phyloP scores from a whole-genome alignment of 2,113 vertebrate species.

The Ophiodon elongatus region DNA sequence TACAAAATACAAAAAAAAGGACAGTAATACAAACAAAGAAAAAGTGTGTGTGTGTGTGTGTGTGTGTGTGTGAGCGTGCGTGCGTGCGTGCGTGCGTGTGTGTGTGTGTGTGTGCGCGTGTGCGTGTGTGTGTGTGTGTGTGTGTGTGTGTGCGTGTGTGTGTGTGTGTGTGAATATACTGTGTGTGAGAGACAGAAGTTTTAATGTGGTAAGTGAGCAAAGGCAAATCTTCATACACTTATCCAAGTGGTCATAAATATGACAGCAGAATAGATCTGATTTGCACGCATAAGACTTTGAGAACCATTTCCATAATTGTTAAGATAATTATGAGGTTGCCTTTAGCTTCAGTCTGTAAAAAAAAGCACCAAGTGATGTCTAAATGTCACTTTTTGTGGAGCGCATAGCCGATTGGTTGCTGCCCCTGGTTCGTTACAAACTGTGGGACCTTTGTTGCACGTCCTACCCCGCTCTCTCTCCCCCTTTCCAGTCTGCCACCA shows the following conservation, averaged over 20 bases:
- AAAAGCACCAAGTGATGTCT: background rate
- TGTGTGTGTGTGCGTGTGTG: background rate
- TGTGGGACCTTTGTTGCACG: background rate
- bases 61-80: constrained; percentile 16
- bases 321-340: background rate
- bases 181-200: constrained; percentile 17
- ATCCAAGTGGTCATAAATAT: constrained; percentile 14
- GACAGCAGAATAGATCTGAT: constrained; percentile 13
- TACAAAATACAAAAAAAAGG: constrained; percentile 46
- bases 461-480: background rate
- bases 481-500: background rate
- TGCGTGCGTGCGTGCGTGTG: background rate
- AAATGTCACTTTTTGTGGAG: background rate
- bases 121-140: constrained; percentile 6
- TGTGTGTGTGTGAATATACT: background rate
- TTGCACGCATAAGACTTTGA: constrained; percentile 10
- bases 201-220: constrained; percentile 18
- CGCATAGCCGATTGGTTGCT: background rate
- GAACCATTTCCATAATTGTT: constrained; percentile 22
- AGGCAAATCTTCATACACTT: constrained; percentile 5
- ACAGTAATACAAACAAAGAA: constrained; percentile 48
- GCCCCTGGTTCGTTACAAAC: background rate
- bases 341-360: background rate
- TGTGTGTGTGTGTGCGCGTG: background rate
- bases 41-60: background rate